These are phyloP conservation scores for Oreotragus oreotragus DNA, from an alignment of 2,113 vertebrate genomes.

Conservation along the genomic window DNA sequence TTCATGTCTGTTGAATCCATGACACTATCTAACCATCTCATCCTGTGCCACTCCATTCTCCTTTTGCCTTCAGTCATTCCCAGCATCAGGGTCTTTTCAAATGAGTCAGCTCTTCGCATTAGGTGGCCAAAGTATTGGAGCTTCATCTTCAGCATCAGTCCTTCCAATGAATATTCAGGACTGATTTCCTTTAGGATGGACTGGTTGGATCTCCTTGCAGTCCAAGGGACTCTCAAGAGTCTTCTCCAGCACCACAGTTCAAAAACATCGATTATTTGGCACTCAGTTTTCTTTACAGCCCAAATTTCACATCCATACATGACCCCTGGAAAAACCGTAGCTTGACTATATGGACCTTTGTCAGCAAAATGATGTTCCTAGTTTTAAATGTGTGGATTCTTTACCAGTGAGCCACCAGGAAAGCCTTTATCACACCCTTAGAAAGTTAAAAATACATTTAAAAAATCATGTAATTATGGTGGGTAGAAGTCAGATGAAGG, in stretches of 20 bases:
- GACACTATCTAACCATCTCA: neutral
- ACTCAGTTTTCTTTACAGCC: neutral
- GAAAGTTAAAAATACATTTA: too few species aligned
- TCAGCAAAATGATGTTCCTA: too few species aligned
- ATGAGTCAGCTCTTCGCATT: neutral
- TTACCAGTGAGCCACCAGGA: too few species aligned
- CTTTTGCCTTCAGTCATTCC: neutral
- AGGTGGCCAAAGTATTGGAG: neutral
- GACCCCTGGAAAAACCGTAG: too few species aligned
- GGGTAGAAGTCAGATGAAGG: neutral
- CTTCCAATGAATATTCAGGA: neutral
- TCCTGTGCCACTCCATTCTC: neutral
- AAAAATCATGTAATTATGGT: neutral
- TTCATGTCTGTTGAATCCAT: neutral
- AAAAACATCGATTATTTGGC: neutral
- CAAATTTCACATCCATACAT: too few species aligned
- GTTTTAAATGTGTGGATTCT: too few species aligned
- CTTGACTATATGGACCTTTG: too few species aligned
- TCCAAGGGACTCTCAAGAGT: neutral
- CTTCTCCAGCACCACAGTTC: accelerated
- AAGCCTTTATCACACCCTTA: too few species aligned
- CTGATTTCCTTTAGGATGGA: neutral
- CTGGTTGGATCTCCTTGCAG: neutral
- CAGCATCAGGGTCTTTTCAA: neutral
- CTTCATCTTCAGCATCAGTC: neutral